These are phyloP conservation scores for Colostygia pectinataria DNA, from an alignment of 2,888 invertebrate genomes.

Conservation along the genomic window DNA sequence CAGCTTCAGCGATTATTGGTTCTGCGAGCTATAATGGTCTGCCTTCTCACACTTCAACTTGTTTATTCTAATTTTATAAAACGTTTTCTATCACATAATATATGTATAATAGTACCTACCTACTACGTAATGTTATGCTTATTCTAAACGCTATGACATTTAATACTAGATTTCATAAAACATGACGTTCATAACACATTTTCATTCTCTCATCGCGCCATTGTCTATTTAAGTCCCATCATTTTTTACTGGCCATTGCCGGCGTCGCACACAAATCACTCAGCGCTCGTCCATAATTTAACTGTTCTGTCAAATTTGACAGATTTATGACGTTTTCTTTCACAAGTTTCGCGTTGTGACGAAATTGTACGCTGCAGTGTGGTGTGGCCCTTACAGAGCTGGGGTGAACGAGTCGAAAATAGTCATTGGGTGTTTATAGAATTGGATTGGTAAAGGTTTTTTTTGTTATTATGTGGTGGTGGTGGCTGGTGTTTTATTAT, in stretches of 20 bases:
- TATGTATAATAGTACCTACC: too few species aligned
- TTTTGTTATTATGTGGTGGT: background rate
- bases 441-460: background rate
- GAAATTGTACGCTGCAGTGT: conserved; percentile 42
- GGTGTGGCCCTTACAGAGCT: conserved; percentile 29
- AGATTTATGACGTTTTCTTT: conserved; percentile 75
- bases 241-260: conserved; percentile 39
- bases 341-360: conserved; percentile 51
- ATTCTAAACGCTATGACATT: too few species aligned
- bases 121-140: too few species aligned
- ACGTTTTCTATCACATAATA: too few species aligned
- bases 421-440: background rate
- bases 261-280: conserved; percentile 66
- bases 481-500: too few species aligned
- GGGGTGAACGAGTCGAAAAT: conserved; percentile 19
- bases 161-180: conserved; percentile 8
- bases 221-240: conserved; percentile 37
- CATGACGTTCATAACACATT: conserved; percentile 19
- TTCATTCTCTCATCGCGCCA: conserved; percentile 22
- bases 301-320: conserved; percentile 63
- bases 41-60: too few species aligned
- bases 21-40: too few species aligned
- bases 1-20: too few species aligned
- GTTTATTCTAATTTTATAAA: too few species aligned
- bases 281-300: conserved; percentile 67